Evolutionary conservation across 2,888 invertebrate species (phyloP).

Genomic region (Drosophila tripunctata): DNA sequence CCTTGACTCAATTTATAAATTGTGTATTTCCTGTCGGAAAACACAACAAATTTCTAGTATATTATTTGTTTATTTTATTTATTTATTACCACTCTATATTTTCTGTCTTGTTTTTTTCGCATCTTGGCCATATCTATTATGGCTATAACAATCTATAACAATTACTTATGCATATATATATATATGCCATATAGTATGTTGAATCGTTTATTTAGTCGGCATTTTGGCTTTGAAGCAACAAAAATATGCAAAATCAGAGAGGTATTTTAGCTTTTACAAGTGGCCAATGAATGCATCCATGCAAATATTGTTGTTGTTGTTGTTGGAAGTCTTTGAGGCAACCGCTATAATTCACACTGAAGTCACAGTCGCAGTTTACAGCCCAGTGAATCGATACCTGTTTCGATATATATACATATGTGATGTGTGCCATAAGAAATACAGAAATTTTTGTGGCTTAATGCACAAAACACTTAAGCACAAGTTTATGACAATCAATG

Average conservation of each 20-base stretch:
- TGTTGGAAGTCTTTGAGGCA: slow-evolving; percentile 18
- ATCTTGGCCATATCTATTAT: slow-evolving; percentile 11
- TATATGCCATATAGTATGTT: no score
- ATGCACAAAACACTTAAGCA: slow-evolving; percentile 56
- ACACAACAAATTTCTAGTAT: not conserved
- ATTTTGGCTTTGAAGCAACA: slow-evolving; percentile 30
- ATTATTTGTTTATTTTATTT: not conserved
- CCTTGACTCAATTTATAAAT: not conserved
- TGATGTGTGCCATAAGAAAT: slow-evolving; percentile 16
- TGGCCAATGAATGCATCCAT: slow-evolving; percentile 33
- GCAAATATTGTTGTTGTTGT: slow-evolving; percentile 27
- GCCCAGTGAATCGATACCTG: slow-evolving; percentile 43
- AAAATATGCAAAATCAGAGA: slow-evolving; percentile 42
- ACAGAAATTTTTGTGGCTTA: slow-evolving; percentile 28
- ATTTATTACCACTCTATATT: not conserved
- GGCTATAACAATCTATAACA: slow-evolving; percentile 35
- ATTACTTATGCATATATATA: slow-evolving; percentile 30
- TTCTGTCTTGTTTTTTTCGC: not conserved
- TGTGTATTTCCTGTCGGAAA: not conserved
- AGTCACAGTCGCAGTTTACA: slow-evolving; percentile 21
- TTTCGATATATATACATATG: slow-evolving; percentile 41
- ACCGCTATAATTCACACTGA: slow-evolving; percentile 47
- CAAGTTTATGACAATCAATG: slow-evolving; percentile 55
- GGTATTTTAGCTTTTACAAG: slow-evolving; percentile 37
- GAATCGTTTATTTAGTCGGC: slow-evolving; percentile 16